Evolutionary conservation across 2,797 vertebrate genomes (phyloP).

Genomic region (Hylomyscus alleni): DNA sequence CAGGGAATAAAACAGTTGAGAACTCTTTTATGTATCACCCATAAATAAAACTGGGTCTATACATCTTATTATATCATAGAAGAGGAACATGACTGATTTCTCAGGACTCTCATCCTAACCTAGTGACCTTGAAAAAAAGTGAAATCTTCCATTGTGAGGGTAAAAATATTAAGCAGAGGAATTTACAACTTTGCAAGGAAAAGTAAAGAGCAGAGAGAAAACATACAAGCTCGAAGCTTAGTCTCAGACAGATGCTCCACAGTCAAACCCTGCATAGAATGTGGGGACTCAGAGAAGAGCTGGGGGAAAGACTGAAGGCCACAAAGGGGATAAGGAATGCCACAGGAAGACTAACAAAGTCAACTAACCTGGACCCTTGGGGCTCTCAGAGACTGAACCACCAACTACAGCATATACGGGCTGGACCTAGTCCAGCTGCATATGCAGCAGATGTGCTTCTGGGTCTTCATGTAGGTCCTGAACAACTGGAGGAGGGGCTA

Average conservation of each 20-base stretch:
- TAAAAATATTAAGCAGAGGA: neutral
- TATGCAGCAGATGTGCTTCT: neutral
- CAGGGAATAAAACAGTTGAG: constrained; percentile 21
- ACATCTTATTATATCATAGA: neutral
- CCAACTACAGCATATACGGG: neutral
- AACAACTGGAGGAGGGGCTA: neutral
- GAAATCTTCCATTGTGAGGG: neutral
- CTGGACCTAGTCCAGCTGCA: neutral
- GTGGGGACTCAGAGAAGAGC: neutral
- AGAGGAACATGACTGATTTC: neutral
- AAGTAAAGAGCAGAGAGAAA: neutral
- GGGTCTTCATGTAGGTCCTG: neutral
- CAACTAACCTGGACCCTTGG: neutral
- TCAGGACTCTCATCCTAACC: neutral
- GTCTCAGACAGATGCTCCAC: neutral
- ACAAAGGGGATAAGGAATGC: neutral
- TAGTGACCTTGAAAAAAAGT: neutral
- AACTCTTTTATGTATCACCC: constrained; percentile 1
- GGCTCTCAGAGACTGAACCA: neutral
- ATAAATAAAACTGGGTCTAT: constrained; percentile 50
- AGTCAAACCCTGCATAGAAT: neutral
- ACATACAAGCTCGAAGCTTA: neutral
- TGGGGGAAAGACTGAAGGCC: neutral
- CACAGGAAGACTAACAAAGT: neutral
- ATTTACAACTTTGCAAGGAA: neutral